phyloP scores from a whole-genome alignment of 2,888 invertebrate species.

The Lycocerus yunnanus region DNA sequence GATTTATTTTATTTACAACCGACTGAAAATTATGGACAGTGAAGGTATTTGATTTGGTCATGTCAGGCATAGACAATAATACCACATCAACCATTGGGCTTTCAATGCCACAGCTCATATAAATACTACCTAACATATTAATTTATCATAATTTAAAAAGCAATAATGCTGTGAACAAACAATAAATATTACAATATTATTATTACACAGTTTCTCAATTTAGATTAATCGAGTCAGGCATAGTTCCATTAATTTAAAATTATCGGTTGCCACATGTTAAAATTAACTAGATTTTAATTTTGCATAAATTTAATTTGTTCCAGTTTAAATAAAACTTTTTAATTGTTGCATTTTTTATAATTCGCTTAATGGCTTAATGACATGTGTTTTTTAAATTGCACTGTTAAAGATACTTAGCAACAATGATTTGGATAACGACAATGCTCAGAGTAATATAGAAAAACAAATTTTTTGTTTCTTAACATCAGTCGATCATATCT shows the following conservation, averaged over 20 bases:
- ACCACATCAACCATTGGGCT: neutral
- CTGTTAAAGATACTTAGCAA: neutral
- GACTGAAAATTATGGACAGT: too few relatives aligned
- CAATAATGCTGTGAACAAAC: neutral
- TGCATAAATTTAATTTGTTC: neutral
- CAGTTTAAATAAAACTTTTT: neutral
- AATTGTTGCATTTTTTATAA: neutral
- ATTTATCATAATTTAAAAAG: neutral
- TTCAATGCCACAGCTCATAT: too few relatives aligned
- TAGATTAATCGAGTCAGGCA: neutral
- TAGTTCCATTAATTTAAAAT: neutral
- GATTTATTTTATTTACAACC: too few relatives aligned
- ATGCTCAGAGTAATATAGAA: neutral
- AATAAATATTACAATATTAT: neutral
- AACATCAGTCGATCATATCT: neutral
- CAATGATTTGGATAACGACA: neutral
- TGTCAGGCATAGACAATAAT: neutral
- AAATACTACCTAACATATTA: neutral
- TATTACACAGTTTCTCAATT: neutral
- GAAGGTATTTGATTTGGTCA: neutral
- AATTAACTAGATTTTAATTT: neutral
- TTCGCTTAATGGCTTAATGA: neutral
- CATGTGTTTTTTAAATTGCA: neutral
- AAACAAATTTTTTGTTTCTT: neutral
- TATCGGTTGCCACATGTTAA: constrained; percentile 17